Conservation (phyloP, 2,888 invertebrate species). For the Neuroscelio doddi region DNA sequence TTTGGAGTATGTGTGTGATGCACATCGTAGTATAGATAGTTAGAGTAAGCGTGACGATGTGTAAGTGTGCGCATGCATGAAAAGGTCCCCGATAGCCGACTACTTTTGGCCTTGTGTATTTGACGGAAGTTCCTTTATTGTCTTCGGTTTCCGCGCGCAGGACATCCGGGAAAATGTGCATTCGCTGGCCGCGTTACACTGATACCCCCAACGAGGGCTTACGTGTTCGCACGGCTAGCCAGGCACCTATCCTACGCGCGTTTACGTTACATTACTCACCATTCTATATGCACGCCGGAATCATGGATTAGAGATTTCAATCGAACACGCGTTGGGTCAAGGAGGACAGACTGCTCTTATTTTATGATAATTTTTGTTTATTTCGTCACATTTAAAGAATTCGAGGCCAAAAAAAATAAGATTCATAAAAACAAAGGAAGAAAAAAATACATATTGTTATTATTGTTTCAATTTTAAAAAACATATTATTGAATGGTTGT, state of each 20-base stretch:
- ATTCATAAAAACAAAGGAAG: too few species aligned
- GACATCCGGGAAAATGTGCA: constrained; percentile 69
- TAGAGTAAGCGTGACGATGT: constrained; percentile 31
- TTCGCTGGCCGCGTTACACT: constrained; percentile 36
- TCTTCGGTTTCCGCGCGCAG: constrained; percentile 64
- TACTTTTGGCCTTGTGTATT: constrained; percentile 65
- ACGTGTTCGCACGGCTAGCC: constrained; percentile 42
- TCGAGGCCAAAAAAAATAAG: too few species aligned
- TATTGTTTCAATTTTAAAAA: too few species aligned
- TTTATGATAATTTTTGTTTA: too few species aligned
- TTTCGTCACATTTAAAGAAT: constrained; percentile 1
- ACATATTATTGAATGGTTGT: too few species aligned
- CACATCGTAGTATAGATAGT: too few species aligned
- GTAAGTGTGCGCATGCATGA: constrained; percentile 11
- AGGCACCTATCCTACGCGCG: constrained; percentile 33
- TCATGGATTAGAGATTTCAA: constrained; percentile 68
- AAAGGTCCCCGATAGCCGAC: constrained; percentile 25
- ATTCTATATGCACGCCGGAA: constrained; percentile 61
- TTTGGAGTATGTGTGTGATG: background rate
- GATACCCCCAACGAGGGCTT: constrained; percentile 6
- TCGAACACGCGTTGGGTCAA: constrained; percentile 44
- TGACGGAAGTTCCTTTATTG: constrained; percentile 66
- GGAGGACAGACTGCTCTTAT: constrained; percentile 31
- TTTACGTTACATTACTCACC: constrained; percentile 30
- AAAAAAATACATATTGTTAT: too few species aligned